Base-by-base conservation (phyloP, 1,140 invertebrate species). In the Cephus cinctus region DNA sequence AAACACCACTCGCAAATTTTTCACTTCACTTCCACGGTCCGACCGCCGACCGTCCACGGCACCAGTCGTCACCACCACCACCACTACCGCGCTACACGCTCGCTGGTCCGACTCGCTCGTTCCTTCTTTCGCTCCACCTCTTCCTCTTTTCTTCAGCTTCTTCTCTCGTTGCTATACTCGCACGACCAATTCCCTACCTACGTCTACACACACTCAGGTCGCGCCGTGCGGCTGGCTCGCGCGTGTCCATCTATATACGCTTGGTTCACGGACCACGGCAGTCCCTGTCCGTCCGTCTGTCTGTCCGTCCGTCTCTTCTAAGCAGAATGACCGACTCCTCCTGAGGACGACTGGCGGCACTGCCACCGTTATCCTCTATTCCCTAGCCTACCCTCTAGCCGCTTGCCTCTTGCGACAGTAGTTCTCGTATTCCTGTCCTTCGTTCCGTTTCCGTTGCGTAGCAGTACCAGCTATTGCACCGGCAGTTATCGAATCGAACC, bases 41-140 rank as follows among this genome's bases (percentile, higher is more conserved):
- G 58, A 62, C 57, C 53, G 57, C 54, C 57, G 57, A 55, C 56
- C 46, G 56, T 60, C 52, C 57, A 65, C 66, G 59, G 59, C 64
- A 66, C 54, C 61, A 62, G 59, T 63, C 60, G 57, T 59, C 61
- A 59, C 50, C 55, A n/a, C 38, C 20, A 5, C 38, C 3, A 12
- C 20, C 21, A 40, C 38, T 22, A 41, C 18, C 20, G 5, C 38
- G 5, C 38, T 22, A 18, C 39, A 11, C 12, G 19, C 25, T 31
- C 43, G 39, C 46, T 53, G 27, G 47, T 50, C 47, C 54, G 27
- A 8, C 54, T 27, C 48, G 12, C 41, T 47, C 41, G 56, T 48
- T 54, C 48, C 47, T 47, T 56, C 60, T 38, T 48, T 50, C 43
- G 40, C 41, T 50, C 59, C 49, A 8, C 16, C 21, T 27, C 6